phyloP scores from a whole-genome alignment of 2,888 invertebrate species.

The Lasioglossum vierecki region DNA sequence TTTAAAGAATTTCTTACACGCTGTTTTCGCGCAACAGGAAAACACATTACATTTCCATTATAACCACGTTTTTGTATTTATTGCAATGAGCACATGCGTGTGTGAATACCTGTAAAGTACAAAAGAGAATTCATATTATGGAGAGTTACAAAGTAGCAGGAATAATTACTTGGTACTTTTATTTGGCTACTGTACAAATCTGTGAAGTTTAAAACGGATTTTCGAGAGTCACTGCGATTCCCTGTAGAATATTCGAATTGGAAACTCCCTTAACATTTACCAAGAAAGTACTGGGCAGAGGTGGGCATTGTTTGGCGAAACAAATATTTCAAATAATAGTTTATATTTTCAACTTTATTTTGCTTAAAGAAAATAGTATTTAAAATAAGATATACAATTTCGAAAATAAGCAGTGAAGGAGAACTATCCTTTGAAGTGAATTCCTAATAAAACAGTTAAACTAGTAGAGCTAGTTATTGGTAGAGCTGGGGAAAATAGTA shows the following conservation, averaged over 20 bases:
- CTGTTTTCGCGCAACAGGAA: neutral
- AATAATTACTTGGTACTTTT: neutral
- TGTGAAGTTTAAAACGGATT: neutral
- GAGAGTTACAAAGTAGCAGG: neutral
- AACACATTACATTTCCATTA: neutral
- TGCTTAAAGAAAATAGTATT: too few species aligned
- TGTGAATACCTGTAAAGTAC: neutral
- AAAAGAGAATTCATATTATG: neutral
- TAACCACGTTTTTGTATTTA: neutral
- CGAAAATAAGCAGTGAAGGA: too few species aligned
- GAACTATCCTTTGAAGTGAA: too few species aligned
- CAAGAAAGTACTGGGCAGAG: neutral
- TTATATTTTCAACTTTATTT: too few species aligned
- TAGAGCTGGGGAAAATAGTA: too few species aligned
- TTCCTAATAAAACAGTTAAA: too few species aligned
- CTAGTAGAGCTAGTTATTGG: too few species aligned
- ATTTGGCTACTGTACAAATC: neutral
- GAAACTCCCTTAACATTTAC: neutral
- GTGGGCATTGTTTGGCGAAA: too few species aligned
- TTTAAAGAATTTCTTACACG: neutral
- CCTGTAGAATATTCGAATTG: neutral
- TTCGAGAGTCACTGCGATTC: neutral
- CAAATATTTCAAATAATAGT: too few species aligned
- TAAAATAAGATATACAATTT: too few species aligned
- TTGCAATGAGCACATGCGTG: neutral